A percentile compares a stretch with the other conserved stretches of the same genome.
These are phyloP conservation scores for Ptycholaimellus sp. DNA, from an alignment of 2,888 invertebrate species.

Conservation along the genomic window DNA sequence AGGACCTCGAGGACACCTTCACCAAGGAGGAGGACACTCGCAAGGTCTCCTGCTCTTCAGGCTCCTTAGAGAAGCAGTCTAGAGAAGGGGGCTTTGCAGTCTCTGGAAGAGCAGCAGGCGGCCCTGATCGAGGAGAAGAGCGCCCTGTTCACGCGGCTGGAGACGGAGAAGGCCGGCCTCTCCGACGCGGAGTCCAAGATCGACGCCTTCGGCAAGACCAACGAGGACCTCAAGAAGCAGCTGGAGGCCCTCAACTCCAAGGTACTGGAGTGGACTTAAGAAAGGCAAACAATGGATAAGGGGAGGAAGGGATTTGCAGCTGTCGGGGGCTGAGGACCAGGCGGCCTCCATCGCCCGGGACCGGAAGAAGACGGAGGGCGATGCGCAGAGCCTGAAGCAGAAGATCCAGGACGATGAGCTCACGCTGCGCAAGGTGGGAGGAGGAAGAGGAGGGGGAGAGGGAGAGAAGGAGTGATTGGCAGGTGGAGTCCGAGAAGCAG, in stretches of 20 bases:
- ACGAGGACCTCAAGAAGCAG: conserved; percentile 33
- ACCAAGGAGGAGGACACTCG: conserved; percentile 83
- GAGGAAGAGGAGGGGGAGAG: conserved; percentile 1
- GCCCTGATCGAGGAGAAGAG: conserved; percentile 83
- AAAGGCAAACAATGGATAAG: background rate
- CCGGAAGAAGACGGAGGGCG: conserved; percentile 55
- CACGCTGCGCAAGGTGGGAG: conserved; percentile 17
- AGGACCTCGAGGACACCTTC: conserved; percentile 89
- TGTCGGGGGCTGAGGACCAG: conserved; percentile 47
- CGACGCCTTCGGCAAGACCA: conserved; percentile 14
- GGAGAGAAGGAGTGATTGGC: conserved; percentile 14
- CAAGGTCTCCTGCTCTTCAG: too few relatives aligned
- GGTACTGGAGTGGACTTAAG: too few relatives aligned
- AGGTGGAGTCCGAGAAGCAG: conserved; percentile 21
- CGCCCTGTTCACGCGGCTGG: conserved; percentile 56
- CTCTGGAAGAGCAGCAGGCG: conserved; percentile 67
- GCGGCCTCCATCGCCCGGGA: conserved; percentile 18
- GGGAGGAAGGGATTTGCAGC: background rate
- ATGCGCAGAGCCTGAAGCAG: conserved; percentile 49
- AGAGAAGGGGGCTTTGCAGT: too few relatives aligned
- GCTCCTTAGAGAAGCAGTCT: too few relatives aligned
- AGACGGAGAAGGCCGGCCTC: conserved; percentile 66
- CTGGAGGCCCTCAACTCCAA: conserved; percentile 18
- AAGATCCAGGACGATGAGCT: conserved; percentile 18
- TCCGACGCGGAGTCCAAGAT: conserved; percentile 18